A percentile compares a stretch with the other conserved stretches of the same genome.
Conservation (phyloP, 2,113 vertebrate species). For the Xenopus tropicalis region DNA sequence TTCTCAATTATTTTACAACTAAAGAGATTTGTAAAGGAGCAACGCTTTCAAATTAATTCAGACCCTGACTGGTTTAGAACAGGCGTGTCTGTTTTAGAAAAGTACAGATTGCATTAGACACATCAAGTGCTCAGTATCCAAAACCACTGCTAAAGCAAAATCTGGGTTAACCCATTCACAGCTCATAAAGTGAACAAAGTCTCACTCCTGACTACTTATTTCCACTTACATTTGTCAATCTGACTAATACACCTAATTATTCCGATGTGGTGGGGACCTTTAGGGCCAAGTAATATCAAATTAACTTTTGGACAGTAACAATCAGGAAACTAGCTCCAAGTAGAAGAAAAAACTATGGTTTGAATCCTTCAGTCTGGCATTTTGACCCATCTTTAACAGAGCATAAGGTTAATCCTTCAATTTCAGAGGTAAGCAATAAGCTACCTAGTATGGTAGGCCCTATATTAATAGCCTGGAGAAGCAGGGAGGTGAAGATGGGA, state of each 20-base stretch:
- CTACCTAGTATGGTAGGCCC: slow-evolving; percentile 17
- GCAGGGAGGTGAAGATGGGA: not conserved
- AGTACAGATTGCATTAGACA: not conserved
- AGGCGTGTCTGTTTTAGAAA: slow-evolving; percentile 1
- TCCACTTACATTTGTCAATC: not conserved
- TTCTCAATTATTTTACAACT: slow-evolving; percentile 34
- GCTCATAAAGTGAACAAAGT: not conserved
- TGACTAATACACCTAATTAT: not conserved
- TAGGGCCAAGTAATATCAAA: not conserved
- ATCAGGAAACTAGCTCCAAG: not conserved
- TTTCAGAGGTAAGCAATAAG: slow-evolving; percentile 30
- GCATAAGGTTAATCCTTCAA: slow-evolving; percentile 32
- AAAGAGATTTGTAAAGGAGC: slow-evolving; percentile 33
- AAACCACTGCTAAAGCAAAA: not conserved
- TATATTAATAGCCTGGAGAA: slow-evolving; percentile 4
- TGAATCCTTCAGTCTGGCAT: not conserved
- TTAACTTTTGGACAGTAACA: not conserved
- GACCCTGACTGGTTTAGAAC: not conserved
- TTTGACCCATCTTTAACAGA: not conserved
- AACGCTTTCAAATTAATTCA: slow-evolving; percentile 24
- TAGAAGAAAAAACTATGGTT: not conserved
- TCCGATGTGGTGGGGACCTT: not conserved
- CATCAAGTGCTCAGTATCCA: not conserved
- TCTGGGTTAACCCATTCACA: slow-evolving; percentile 1
- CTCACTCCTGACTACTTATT: not conserved